Evolutionary conservation across 2,113 vertebrate species (phyloP).

Genomic region (Pollimyrus isidori): DNA sequence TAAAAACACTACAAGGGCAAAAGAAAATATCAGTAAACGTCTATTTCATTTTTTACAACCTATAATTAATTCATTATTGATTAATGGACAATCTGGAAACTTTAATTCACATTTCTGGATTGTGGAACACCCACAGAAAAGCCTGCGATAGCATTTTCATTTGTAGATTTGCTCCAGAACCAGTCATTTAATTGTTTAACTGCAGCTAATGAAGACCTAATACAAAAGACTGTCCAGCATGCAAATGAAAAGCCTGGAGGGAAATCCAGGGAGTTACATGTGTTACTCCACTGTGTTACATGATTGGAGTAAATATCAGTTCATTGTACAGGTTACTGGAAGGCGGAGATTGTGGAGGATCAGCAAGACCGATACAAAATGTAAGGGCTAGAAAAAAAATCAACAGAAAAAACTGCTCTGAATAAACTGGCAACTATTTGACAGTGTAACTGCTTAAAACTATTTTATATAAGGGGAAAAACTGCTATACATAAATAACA

Average conservation of each 20-base stretch:
- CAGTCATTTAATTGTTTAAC: neutral
- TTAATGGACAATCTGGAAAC: neutral
- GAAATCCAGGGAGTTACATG: neutral
- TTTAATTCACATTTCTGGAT: neutral
- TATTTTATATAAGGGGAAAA: neutral
- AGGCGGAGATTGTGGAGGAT: neutral
- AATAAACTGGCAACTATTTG: neutral
- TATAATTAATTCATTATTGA: neutral
- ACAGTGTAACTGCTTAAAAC: neutral
- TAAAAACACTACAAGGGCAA: neutral
- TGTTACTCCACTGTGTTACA: neutral
- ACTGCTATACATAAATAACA: neutral
- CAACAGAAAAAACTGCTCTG: neutral
- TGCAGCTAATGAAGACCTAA: neutral
- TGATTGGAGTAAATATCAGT: neutral
- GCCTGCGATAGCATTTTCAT: neutral
- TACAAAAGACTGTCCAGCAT: neutral
- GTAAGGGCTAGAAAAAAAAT: neutral
- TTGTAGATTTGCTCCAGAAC: neutral
- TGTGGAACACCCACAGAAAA: neutral
- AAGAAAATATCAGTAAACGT: neutral
- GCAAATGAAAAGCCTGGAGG: neutral
- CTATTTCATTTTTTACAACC: neutral
- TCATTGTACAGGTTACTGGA: neutral
- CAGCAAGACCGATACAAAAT: neutral